Base-by-base conservation (phyloP, 2,888 invertebrate genomes). In the Ctenicera cuprea region DNA sequence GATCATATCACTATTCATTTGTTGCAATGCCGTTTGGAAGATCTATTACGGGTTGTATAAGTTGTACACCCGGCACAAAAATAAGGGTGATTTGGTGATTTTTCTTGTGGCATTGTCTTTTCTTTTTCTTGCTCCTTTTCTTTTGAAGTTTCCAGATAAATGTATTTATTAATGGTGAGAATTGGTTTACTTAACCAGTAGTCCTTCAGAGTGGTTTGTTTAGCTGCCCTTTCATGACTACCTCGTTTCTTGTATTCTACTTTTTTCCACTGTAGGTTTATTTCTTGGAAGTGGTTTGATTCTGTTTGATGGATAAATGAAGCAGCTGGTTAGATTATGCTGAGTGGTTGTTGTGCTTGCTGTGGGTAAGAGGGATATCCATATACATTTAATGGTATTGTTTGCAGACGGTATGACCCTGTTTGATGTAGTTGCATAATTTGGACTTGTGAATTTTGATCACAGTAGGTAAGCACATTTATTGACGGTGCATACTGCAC, bases 151-250 rank as follows among this genome's bases (percentile, higher is more conserved):
- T 52, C 52, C 16, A 26, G 3, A 1, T 3, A 4, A 14, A 3
- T 22, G 16, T 12, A 52, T n/a, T 16, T 26, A 20, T 45, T 45
- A n/a, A 4, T 0, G 11, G 43, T 45, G 11, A 14, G 1, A 14
- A 16, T 14, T 22, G 26, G n/a, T 52, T 52, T 22, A 52, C 22
- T 52, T 26, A 52, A 22, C 52, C 52, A 52, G 20, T 48, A 20
- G 11, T 52, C 52, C 16, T 52, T 52, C 52, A 52, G 3, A n/a
- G 52, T 52, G 11, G 52, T 52, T 48, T 20, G 48, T 48, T 38
- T 11, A 38, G 9, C 41, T 41, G 41, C 5, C 11, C n/a, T 3
- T 41, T 8, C 41, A 11, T 11, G 41, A 41, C 48, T 16, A 18
- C 20, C 48, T 16, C 48, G 16, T 20, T 48, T 48, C 48, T 4